Conservation (phyloP, 2,113 vertebrate species). For the Dryoscopus gambensis region DNA sequence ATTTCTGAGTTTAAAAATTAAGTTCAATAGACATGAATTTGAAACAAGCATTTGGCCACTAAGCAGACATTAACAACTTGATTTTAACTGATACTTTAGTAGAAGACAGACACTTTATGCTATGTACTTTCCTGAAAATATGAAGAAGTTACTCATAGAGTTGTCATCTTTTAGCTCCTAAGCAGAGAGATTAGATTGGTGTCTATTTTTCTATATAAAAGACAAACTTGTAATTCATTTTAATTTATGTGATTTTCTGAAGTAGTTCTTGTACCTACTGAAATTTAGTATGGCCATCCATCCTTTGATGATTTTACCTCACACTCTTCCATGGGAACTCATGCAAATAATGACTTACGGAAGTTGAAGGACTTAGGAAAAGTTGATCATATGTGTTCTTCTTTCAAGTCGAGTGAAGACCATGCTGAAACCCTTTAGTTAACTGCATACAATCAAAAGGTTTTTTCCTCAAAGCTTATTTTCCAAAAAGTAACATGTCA, state of each 20-base stretch:
- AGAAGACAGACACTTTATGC: not conserved
- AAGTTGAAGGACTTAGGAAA: not conserved
- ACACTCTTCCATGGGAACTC: not conserved
- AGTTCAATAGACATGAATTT: not conserved
- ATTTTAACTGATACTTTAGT: not conserved
- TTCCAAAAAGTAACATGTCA: conserved; percentile 8
- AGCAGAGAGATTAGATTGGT: conserved; percentile 23
- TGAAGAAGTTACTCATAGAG: not conserved
- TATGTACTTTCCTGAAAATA: not conserved
- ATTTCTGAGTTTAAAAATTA: not conserved
- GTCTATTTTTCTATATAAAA: not conserved
- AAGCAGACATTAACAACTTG: not conserved
- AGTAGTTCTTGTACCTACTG: not conserved
- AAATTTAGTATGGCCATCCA: not conserved
- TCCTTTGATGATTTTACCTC: not conserved
- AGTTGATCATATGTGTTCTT: not conserved
- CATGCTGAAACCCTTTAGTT: conserved; percentile 20
- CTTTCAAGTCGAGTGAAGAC: conserved; percentile 46
- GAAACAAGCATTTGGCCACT: not conserved
- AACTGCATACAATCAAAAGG: conserved; percentile 26
- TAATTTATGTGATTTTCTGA: conserved; percentile 31
- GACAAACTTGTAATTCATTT: conserved; percentile 7
- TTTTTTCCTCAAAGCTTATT: conserved; percentile 29
- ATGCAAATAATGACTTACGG: not conserved
- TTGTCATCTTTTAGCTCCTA: not conserved